phyloP scores from a whole-genome alignment of 2,113 vertebrate species.

The Ciconia maguari region DNA sequence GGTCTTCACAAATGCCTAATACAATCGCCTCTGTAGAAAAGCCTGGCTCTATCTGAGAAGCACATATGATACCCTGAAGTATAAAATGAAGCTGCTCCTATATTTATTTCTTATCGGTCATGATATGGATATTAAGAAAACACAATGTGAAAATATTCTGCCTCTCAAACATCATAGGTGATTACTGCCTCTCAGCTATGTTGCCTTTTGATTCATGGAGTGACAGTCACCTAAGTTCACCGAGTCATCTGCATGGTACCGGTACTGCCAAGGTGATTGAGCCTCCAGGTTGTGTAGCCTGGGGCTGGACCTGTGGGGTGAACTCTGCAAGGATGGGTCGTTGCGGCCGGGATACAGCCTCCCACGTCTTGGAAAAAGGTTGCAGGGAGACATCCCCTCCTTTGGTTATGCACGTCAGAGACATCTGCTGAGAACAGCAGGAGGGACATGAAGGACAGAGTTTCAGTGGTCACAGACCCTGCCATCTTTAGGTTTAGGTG shows the following conservation, averaged over 20 bases:
- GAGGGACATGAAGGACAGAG: background rate
- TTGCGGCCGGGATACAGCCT: background rate
- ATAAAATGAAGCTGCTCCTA: background rate
- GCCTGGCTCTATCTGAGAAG: background rate
- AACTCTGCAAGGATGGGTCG: background rate
- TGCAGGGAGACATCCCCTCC: background rate
- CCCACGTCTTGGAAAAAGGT: background rate
- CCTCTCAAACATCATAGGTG: background rate
- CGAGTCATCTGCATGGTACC: background rate
- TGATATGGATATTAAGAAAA: background rate
- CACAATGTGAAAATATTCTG: background rate
- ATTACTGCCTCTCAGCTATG: background rate
- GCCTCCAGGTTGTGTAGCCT: background rate
- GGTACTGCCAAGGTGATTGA: background rate
- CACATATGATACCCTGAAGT: background rate
- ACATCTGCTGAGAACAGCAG: background rate
- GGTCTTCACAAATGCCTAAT: background rate
- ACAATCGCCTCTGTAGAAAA: background rate
- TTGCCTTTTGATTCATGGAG: background rate
- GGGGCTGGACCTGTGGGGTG: background rate
- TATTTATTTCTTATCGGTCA: background rate
- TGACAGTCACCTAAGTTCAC: background rate
- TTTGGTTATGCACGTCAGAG: rapidly evolving
- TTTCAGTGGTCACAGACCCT: background rate
- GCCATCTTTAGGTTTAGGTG: background rate